A percentile compares a stretch with the other conserved stretches of the same genome.
Evolutionary conservation across 2,113 vertebrate species (phyloP).

Genomic region (Nothocercus nigrocapillus): DNA sequence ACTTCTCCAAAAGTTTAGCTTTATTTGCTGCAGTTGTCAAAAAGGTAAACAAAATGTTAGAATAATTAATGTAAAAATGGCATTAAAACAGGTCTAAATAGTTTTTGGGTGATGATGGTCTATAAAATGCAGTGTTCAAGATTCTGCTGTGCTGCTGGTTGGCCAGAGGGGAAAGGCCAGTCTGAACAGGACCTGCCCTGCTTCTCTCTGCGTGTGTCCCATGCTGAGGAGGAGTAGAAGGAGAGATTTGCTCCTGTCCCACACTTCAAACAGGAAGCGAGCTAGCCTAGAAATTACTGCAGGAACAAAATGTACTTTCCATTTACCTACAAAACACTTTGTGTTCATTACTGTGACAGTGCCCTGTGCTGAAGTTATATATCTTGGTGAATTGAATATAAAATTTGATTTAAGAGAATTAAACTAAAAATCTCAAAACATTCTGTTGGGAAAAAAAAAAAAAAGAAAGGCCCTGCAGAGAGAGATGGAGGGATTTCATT

Average conservation of each 20-base stretch:
- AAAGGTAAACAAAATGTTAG: background rate
- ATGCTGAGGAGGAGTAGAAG: background rate
- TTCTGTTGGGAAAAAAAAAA: background rate
- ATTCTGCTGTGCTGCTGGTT: background rate
- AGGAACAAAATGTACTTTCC: background rate
- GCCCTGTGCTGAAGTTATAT: background rate
- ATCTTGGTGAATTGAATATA: background rate
- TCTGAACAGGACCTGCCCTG: background rate
- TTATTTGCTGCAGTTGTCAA: background rate
- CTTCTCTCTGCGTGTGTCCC: background rate
- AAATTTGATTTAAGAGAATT: background rate
- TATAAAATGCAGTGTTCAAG: background rate
- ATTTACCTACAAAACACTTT: background rate
- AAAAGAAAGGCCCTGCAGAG: background rate
- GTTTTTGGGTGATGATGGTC: background rate
- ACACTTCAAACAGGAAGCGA: background rate
- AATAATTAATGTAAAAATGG: background rate
- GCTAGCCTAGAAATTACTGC: background rate
- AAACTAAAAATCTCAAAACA: background rate
- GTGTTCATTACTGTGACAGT: background rate
- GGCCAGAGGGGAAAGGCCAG: background rate
- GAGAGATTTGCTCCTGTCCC: background rate
- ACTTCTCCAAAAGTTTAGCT: background rate
- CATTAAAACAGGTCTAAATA: background rate
- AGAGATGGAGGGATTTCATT: background rate